phyloP scores from a whole-genome alignment of 2,113 vertebrate genomes.

The Pogonocichla stellata region DNA sequence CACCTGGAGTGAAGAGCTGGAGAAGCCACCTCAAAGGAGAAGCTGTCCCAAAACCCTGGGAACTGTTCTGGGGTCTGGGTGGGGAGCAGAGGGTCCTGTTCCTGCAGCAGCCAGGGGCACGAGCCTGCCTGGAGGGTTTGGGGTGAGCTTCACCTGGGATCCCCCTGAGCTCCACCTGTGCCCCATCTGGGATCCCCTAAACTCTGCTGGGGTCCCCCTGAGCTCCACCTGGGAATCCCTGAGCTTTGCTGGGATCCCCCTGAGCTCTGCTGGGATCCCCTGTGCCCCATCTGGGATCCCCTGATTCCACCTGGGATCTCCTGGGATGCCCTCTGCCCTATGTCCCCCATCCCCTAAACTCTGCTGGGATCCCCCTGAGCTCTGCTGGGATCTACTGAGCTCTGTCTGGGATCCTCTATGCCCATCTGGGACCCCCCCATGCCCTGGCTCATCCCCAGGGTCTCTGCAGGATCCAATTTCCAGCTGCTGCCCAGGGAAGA shows the following conservation, averaged over 20 bases:
- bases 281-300: not conserved
- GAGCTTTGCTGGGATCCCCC: not conserved
- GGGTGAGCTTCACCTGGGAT: not conserved
- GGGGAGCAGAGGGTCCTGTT: not conserved
- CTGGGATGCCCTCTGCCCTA: no score
- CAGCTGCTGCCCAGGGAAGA: not conserved
- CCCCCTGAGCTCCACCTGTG: not conserved
- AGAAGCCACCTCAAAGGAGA: not conserved
- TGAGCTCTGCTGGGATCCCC: not conserved
- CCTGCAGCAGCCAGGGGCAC: rapidly evolving
- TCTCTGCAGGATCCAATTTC: not conserved
- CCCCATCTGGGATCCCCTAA: not conserved
- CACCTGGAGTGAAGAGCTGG: not conserved
- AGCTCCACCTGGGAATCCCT: not conserved
- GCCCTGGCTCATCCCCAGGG: not conserved
- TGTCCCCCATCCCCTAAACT: not conserved
- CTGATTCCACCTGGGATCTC: no score
- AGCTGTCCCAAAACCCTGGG: not conserved
- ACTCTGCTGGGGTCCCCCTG: not conserved
- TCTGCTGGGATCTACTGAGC: not conserved
- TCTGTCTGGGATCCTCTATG: not conserved
- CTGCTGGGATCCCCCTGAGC: not conserved
- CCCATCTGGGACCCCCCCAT: rapidly evolving
- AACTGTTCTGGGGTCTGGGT: not conserved
- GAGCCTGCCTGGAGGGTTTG: rapidly evolving